A percentile compares a stretch with the other conserved stretches of the same genome.
These are phyloP conservation scores for Penaeus indicus DNA, from an alignment of 1,140 invertebrate species.

Conservation along the genomic window DNA sequence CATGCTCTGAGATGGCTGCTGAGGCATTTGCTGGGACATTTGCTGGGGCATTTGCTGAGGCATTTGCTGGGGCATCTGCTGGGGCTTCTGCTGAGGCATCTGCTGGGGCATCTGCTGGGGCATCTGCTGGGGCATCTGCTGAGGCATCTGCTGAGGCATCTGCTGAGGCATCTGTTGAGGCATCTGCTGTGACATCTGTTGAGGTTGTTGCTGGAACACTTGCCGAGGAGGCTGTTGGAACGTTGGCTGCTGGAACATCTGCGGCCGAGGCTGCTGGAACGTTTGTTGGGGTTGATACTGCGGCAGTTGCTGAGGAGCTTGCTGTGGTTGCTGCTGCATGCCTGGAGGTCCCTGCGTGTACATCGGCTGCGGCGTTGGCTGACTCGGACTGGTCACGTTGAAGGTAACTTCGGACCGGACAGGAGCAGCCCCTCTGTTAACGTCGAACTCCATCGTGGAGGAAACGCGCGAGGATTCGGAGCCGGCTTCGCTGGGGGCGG, in stretches of 20 bases:
- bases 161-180: conserved; percentile 1
- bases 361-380: conserved; percentile 15
- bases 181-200: background rate
- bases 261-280: background rate
- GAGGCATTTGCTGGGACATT: background rate
- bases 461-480: conserved; percentile 63
- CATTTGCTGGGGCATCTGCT: background rate
- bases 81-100: background rate
- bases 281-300: background rate
- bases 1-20: conserved; percentile 21
- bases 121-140: background rate
- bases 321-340: conserved; percentile 2
- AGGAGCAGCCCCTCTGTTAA: conserved; percentile 42
- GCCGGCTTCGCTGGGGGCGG: conserved; percentile 61
- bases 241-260: conserved; percentile 13
- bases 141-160: background rate
- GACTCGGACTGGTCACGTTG: conserved; percentile 50
- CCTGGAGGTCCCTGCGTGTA: background rate
- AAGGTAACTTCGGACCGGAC: conserved; percentile 56
- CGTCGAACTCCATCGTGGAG: conserved; percentile 62
- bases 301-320: too few relatives aligned
- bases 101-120: background rate
- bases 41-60: background rate
- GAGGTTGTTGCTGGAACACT: conserved; percentile 8
- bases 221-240: background rate